These are phyloP conservation scores for Pygoscelis adeliae DNA, from an alignment of 2,113 vertebrate genomes.

Conservation along the genomic window DNA sequence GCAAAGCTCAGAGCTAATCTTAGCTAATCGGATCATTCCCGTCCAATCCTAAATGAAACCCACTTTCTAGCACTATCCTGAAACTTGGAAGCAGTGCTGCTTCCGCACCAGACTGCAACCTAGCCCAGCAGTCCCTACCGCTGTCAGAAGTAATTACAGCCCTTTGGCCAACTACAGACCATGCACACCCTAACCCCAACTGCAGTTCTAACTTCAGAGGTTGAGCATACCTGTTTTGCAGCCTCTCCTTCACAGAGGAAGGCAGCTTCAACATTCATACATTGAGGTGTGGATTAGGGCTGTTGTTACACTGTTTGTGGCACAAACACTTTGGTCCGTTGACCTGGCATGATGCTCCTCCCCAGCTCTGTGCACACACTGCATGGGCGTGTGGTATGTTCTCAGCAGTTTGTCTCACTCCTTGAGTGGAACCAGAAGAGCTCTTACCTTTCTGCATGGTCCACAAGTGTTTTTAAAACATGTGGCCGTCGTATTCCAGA, in stretches of 20 bases:
- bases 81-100: background rate
- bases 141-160: background rate
- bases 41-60: background rate
- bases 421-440: background rate
- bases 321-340: background rate
- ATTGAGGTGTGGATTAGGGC: background rate
- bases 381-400: accelerated
- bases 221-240: accelerated
- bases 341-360: background rate
- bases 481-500: background rate
- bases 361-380: accelerated
- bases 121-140: background rate
- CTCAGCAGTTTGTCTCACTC: background rate
- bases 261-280: background rate
- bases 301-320: no score
- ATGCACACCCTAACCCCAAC: background rate
- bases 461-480: background rate
- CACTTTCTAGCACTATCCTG: background rate
- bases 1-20: background rate
- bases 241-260: background rate
- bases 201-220: background rate
- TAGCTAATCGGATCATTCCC: background rate
- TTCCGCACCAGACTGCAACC: background rate
- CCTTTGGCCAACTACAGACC: background rate
- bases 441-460: background rate